Base-by-base conservation (phyloP, 2,888 invertebrate genomes). In the Tortrix viridana region DNA sequence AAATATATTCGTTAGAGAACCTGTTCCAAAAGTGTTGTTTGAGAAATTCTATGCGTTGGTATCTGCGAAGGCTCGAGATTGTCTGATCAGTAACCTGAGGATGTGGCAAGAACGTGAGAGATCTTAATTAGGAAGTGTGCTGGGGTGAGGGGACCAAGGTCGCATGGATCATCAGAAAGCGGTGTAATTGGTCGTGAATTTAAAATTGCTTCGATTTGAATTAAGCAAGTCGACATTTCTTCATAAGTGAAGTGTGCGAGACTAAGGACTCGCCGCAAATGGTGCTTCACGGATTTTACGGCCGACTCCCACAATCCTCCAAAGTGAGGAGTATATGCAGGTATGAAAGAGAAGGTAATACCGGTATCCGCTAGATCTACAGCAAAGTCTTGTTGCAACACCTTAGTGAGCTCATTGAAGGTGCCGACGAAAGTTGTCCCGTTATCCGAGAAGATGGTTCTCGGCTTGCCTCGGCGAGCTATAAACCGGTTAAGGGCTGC, bases 341-440 rank as follows among this genome's bases (percentile, higher is more conserved):
- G 75, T 38, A 71, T 75, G 52, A 76, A 48, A 14, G 20, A 38
- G n/a, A 57, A 57, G 5, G 32, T 38, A 2, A 57, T 32, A n/a
- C 47, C 47, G 9, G 32, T 4, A 12, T 19, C 32, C 9, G 18
- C 38, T 16, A 41, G 6, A 53, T 43, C 41, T 18, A 14, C 38
- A 77, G 22, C 72, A 62, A 74, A 75, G 76, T 2, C 48, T 20
- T n/a, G 75, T 71, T 18, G 65, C 62, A 46, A 65, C 37, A 19
- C 53, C 41, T 2, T 60, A 12, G 54, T 26, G 48, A 71, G 16
- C 23, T 68, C 41, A 19, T 68, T 61, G 44, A 44, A 22, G 32
- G 76, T 73, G n/a, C 75, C 76, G n/a, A 71, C 60, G 52, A 77
- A 77, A 6, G 73, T 76, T 14, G 71, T 70, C 6, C 76, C 76